These are phyloP conservation scores for Nothoprocta perdicaria DNA, from an alignment of 2,113 vertebrate genomes.

Conservation along the genomic window DNA sequence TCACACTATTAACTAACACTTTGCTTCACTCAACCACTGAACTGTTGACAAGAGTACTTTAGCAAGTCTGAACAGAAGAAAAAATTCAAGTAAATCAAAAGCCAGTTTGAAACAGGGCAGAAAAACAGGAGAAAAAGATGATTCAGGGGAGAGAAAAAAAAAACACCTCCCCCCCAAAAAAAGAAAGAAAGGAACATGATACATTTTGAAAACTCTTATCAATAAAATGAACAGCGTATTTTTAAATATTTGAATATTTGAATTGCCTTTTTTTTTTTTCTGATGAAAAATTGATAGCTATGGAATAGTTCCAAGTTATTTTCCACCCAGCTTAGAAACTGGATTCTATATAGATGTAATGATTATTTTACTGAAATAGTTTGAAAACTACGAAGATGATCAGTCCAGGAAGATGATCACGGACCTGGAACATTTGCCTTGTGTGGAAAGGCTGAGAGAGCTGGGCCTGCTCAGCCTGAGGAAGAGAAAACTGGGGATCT, in stretches of 20 bases:
- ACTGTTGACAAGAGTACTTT: constrained; percentile 78
- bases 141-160: constrained; percentile 36
- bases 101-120: constrained; percentile 43
- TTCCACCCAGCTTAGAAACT: neutral
- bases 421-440: too few species aligned
- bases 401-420: too few species aligned
- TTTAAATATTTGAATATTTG: neutral
- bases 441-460: too few species aligned
- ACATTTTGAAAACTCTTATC: neutral
- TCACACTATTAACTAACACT: constrained; percentile 78
- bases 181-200: neutral
- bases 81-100: constrained; percentile 67
- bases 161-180: neutral
- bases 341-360: neutral
- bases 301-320: neutral
- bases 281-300: neutral
- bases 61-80: constrained; percentile 72
- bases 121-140: constrained; percentile 30
- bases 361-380: neutral
- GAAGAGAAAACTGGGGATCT: too few species aligned
- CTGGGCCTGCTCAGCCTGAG: too few species aligned
- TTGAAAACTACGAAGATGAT: neutral
- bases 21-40: constrained; percentile 75
- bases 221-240: neutral
- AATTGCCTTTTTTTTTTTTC: neutral